Percentiles rank a stretch among this genome's conserved stretches.
These are phyloP conservation scores for Caenorhabditis imperialis DNA, from an alignment of 2,888 invertebrate species.

Conservation along the genomic window DNA sequence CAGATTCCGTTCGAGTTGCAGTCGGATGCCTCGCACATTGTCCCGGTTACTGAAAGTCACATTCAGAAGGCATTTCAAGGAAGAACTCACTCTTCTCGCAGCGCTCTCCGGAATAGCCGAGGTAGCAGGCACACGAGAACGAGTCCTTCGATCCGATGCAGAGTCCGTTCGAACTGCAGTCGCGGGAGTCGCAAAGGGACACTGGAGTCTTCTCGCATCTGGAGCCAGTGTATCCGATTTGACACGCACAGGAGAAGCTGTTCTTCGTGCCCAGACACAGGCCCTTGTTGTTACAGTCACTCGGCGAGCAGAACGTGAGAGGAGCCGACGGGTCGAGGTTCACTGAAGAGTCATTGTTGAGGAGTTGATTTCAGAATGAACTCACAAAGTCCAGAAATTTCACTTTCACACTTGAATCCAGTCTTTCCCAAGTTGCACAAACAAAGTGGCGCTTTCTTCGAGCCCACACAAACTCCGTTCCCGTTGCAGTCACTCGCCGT, in stretches of 20 bases:
- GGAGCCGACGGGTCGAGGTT: constrained; percentile 60
- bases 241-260: constrained; percentile 66
- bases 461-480: constrained; percentile 70
- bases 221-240: constrained; percentile 64
- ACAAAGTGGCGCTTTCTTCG: constrained; percentile 82
- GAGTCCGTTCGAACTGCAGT: constrained; percentile 70
- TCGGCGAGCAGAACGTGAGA: constrained; percentile 66
- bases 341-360: constrained; percentile 29
- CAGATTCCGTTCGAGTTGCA: constrained; percentile 70
- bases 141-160: constrained; percentile 68
- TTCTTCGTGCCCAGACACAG: constrained; percentile 70
- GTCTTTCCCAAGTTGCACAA: constrained; percentile 80
- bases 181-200: constrained; percentile 64
- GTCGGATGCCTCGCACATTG: constrained; percentile 66
- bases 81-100: constrained; percentile 58
- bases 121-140: constrained; percentile 66
- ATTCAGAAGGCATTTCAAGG: neutral
- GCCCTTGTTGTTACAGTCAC: constrained; percentile 72
- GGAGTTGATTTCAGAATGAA: neutral
- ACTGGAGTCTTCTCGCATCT: constrained; percentile 64
- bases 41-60: constrained; percentile 61
- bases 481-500: constrained; percentile 66
- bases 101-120: constrained; percentile 65
- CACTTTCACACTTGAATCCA: constrained; percentile 66
- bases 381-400: constrained; percentile 55